Evolutionary conservation across 2,113 vertebrate genomes (phyloP).

Genomic region (Phrynocephalus versicolor): DNA sequence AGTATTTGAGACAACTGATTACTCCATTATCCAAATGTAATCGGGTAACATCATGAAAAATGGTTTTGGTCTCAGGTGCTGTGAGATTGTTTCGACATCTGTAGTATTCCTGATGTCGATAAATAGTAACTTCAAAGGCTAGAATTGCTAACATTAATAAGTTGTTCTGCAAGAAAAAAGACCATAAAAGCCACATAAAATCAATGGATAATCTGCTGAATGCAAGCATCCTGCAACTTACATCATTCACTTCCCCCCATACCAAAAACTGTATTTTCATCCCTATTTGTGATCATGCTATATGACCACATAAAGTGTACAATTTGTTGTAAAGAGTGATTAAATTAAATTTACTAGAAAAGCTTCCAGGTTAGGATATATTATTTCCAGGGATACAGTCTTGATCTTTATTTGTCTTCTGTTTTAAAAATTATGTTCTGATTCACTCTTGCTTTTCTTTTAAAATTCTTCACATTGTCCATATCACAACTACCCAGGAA

Average conservation of each 20-base stretch:
- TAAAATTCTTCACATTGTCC: no score
- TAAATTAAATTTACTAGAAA: background rate
- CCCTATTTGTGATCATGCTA: background rate
- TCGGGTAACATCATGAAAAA: conserved; percentile 94
- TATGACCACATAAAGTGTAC: no score
- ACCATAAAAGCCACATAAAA: background rate
- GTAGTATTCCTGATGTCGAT: conserved; percentile 93
- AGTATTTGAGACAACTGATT: conserved; percentile 92
- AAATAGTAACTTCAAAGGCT: conserved; percentile 95
- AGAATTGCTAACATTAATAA: conserved; percentile 92
- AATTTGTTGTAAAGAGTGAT: no score
- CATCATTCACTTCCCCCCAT: background rate
- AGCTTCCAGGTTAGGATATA: background rate
- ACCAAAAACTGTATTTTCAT: background rate
- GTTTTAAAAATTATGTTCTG: background rate
- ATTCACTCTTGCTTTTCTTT: no score
- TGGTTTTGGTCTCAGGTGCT: conserved; percentile 86
- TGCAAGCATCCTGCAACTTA: background rate
- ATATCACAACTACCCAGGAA: no score
- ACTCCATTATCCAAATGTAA: conserved; percentile 93
- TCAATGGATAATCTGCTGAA: background rate
- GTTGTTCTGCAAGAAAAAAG: conserved; percentile 81
- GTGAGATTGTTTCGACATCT: conserved; percentile 90
- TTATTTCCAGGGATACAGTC: background rate
- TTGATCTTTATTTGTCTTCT: background rate